Base-by-base conservation (phyloP, 1,140 invertebrate genomes). In the Magallana gigas region DNA sequence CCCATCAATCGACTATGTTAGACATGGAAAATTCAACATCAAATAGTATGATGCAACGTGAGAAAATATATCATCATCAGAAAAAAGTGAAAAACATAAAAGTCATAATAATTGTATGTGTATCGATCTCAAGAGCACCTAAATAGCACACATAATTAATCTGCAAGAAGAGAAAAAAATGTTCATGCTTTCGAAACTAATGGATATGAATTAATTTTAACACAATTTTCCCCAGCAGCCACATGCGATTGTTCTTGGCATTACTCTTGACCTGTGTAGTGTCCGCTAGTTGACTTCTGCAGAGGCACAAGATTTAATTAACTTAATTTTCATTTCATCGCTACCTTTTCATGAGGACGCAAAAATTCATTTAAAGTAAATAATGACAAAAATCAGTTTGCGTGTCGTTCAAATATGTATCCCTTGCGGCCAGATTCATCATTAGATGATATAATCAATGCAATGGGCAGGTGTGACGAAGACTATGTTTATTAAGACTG, bases 371-470 rank as follows among this genome's bases (percentile, higher is more conserved):
- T 76, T 76, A 76, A 76, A 76, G 68, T 76, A 76, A 76, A 76
- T 76, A 76, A 76, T 29, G 23, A 9, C 18, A 29, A 76, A 76
- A 76, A 29, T 62, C 68, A 76, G 68, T 76, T 23, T 76, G 68
- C 68, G 68, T 76, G 68, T 76, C 9, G 18, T 76, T 76, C 23
- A 76, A 23, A 76, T 76, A 36, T 29, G 11, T 29, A 29, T 76
- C 68, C 68, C 68, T 76, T 29, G 68, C 36, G 68, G 68, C 68
- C 23, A 76, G 68, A 29, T 76, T 76, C 68, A 76, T 76, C 36
- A 76, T 76, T 76, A 76, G 23, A 76, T 76, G 68, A 76, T 76
- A 76, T 76, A 76, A 76, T 76, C 68, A 76, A 76, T 76, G 68
- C 68, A 76, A 8, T 36, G 23, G 68, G 68, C 68, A 76, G 68